Base-by-base conservation (phyloP, 2,888 invertebrate genomes). In the Dioctria rufipes region DNA sequence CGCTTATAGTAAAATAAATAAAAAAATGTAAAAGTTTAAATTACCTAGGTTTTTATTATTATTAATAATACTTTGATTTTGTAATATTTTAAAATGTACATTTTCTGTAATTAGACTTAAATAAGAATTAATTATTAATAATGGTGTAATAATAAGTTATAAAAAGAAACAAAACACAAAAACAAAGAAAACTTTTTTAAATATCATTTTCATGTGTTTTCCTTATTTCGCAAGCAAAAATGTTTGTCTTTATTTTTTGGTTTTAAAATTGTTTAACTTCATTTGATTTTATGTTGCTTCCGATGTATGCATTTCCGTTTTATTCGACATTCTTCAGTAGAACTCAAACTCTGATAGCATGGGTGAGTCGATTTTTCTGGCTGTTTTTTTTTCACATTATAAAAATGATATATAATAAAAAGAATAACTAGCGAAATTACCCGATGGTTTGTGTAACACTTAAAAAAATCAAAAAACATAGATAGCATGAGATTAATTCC, bases 1-100 rank as follows among this genome's bases (percentile, higher is more conserved):
- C 85, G 85, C 85, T 85, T 85, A 85, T 84, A 85, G 84, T 83
- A 83, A 84, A 84, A 83, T 84, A 84, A 85, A 25, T 25, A 25
- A 25, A 25, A 80, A 51, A 78, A 73, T 75, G 61, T 75, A 60
- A 61, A 75, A 42, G 60, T 75, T 75, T 75, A 75, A 60, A 39
- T 43, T 75, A 60, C 40, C 46, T 75, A 75, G 75, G 25, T 25
- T 25, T 25, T 25, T 25, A 60, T 60, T 75, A 43, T 60, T 46
- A 71, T 71, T 71, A 71, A 71, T 51, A 51, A 25, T 25, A 25
- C 25, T 71, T 71, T 51, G 39, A 25, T 71, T 71, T 71, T 71
- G 71, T 71, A 71, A 71, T 71, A 51, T 71, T 71, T 71, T 71
- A 71, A 71, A 51, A 37, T 78, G 78, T 78, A 78, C 25, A 78